Evolutionary conservation across 1,140 invertebrate genomes (phyloP).

Genomic region (Anthonomus grandis): DNA sequence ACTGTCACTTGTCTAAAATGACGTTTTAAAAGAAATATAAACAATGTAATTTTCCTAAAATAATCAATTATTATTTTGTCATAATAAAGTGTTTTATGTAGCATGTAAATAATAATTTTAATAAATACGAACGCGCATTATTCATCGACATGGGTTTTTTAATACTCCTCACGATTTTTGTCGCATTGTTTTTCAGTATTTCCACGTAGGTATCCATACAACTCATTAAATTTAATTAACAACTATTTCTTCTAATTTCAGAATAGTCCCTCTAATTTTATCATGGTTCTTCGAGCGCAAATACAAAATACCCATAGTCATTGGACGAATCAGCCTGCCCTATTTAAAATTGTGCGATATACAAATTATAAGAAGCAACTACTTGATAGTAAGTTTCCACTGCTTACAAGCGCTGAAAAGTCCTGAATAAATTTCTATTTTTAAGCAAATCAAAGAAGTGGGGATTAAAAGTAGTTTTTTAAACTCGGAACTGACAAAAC

Average conservation of each 20-base stretch:
- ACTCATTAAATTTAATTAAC: too few species aligned
- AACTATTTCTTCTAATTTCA: constrained; percentile 46
- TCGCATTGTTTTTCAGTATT: too few species aligned
- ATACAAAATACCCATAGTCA: constrained; percentile 63
- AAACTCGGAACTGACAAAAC: constrained; percentile 84
- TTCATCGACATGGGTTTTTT: too few species aligned
- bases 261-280: constrained; percentile 63
- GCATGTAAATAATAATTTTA: too few species aligned
- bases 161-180: too few species aligned
- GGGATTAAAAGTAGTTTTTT: constrained; percentile 85
- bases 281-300: constrained; percentile 62
- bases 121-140: neutral
- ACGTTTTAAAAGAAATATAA: too few species aligned
- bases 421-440: constrained; percentile 7
- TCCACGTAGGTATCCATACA: too few species aligned
- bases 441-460: constrained; percentile 66
- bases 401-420: neutral
- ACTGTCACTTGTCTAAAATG: too few species aligned
- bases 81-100: too few species aligned
- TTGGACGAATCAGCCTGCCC: constrained; percentile 64
- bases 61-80: too few species aligned
- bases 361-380: constrained; percentile 24
- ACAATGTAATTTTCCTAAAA: too few species aligned
- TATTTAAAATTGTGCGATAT: constrained; percentile 51
- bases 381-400: constrained; percentile 17